Evolutionary conservation across 2,888 invertebrate species (phyloP).

Genomic region (Eilema caniola): DNA sequence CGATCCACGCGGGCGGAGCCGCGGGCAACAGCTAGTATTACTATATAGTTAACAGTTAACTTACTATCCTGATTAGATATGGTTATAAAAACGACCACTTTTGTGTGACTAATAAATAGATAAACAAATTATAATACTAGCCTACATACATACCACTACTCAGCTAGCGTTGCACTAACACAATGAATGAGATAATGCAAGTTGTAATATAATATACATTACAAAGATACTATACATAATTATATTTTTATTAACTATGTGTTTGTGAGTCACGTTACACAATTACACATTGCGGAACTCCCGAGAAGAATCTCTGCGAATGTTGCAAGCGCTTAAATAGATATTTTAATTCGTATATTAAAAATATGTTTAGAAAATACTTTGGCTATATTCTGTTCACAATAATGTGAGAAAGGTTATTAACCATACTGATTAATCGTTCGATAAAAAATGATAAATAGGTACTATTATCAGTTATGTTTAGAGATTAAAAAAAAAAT

Average conservation of each 20-base stretch:
- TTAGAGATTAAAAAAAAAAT: slow-evolving; percentile 1
- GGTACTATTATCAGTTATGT: neutral
- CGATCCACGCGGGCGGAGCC: too few relatives aligned
- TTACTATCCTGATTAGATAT: too few relatives aligned
- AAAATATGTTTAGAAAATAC: neutral
- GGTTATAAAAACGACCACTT: neutral
- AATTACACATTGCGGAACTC: neutral
- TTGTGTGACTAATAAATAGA: slow-evolving; percentile 11
- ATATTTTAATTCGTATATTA: slow-evolving; percentile 1
- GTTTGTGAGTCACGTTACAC: neutral
- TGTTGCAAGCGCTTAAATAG: slow-evolving; percentile 28
- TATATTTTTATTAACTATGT: neutral
- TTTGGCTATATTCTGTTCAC: neutral
- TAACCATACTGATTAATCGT: neutral
- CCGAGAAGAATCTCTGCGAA: neutral
- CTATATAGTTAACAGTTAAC: too few relatives aligned
- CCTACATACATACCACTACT: slow-evolving; percentile 5
- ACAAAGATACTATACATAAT: neutral
- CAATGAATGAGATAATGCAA: neutral
- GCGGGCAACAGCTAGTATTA: too few relatives aligned
- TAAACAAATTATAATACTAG: slow-evolving; percentile 5
- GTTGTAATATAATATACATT: neutral
- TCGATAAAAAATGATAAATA: slow-evolving; percentile 4
- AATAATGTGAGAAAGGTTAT: neutral
- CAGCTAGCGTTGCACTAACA: neutral